Evolutionary conservation across 2,797 vertebrate species (phyloP).

Genomic region (Pygocentrus nattereri): DNA sequence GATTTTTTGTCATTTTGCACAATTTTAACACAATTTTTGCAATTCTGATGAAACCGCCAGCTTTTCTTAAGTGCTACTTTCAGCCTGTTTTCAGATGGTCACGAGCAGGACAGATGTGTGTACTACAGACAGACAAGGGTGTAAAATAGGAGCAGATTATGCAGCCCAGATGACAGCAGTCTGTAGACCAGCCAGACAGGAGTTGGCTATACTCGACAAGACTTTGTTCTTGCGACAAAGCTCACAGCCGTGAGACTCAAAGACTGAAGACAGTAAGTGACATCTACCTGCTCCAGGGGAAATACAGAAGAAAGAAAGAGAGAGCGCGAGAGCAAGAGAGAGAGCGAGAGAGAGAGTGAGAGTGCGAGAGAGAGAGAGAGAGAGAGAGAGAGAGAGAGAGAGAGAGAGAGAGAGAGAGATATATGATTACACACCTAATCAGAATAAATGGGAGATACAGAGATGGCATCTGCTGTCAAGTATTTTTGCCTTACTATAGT

Average conservation of each 20-base stretch:
- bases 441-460: constrained; percentile 53
- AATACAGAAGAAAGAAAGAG: constrained; percentile 23
- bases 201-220: constrained; percentile 20
- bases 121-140: not conserved
- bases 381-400: constrained; percentile 27
- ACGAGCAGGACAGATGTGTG: not conserved
- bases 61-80: too few relatives aligned
- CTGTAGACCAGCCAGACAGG: constrained; percentile 7
- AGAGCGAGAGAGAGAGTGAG: too few relatives aligned
- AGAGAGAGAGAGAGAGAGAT: constrained; percentile 28
- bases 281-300: constrained; percentile 39
- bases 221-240: constrained; percentile 36
- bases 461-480: constrained; percentile 47
- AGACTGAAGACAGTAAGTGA: constrained; percentile 40
- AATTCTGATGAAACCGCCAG: too few relatives aligned
- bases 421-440: constrained; percentile 57
- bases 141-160: not conserved
- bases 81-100: too few relatives aligned
- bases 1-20: too few relatives aligned
- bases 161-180: not conserved
- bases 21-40: too few relatives aligned
- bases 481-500: constrained; percentile 30
- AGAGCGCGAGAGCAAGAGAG: too few relatives aligned
- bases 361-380: constrained; percentile 29
- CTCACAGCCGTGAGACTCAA: not conserved